Base-by-base conservation (phyloP, 1,140 invertebrate species). In the Drosophila orena region DNA sequence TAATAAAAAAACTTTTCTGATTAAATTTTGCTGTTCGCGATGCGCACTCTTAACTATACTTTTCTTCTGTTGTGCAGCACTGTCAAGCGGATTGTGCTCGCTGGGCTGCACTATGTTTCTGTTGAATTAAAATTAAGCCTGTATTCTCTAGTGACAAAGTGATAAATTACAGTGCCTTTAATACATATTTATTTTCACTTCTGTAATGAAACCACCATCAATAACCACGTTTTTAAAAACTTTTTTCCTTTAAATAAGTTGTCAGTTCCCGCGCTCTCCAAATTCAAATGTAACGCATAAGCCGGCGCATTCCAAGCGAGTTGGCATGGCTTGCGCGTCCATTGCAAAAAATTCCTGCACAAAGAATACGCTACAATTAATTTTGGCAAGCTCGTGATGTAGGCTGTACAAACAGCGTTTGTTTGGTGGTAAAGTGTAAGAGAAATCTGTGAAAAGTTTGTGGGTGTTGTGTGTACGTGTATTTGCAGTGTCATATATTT, bases 261-360 rank as follows among this genome's bases (percentile, higher is more conserved):
- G 72, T 1, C 71, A 75, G 46, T 1, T 12, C 53, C 53, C 7
- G 42, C 17, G 8, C 30, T 17, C 30, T 17, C 17, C 24, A 2
- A n/a, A 37, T 85, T 85, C 49, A 65, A 85, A 85, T 53, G 49
- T 85, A 85, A 85, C 81, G 72, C 59, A 47, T 66, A 24, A 22
- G 17, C 37, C 49, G 22, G 50, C 34, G 42, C 27, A 14, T 38
- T 37, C 30, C n/a, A 15, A 38, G 22, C n/a, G 34, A 46, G 37
- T 85, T 85, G 81, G 77, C 81, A 85, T 56, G 1, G 50, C 34
- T 56, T 80, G 81, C 81, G 81, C 81, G 81, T 85, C 81, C 78
- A 80, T 85, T 85, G 83, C 78, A 78, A 85, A 81, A 81, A 88
- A 85, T 85, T 86, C 81, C 81, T 85, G 60, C 68, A 86, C 81